These are phyloP conservation scores for Leptopterna dolabrata DNA, from an alignment of 2,888 invertebrate species.

Conservation along the genomic window DNA sequence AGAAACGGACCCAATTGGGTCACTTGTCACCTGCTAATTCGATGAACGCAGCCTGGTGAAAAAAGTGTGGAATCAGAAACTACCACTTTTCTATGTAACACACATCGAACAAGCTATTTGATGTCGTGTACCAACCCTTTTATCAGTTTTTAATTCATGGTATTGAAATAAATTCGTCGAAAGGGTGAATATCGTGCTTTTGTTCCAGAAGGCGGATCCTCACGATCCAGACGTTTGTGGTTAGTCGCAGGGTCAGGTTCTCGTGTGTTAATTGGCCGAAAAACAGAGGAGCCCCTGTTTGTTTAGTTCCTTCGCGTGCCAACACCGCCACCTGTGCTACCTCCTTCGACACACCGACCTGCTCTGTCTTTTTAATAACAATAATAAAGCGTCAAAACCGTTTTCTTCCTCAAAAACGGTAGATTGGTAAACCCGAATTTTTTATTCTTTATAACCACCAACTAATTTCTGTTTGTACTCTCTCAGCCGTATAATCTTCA, in stretches of 20 bases:
- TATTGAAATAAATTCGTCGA: background rate
- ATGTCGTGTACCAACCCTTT: too few relatives aligned
- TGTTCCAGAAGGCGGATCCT: background rate
- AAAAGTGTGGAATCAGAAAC: too few relatives aligned
- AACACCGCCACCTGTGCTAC: background rate
- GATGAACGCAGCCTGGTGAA: too few relatives aligned
- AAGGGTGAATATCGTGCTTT: too few relatives aligned
- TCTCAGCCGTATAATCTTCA: background rate
- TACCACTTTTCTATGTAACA: too few relatives aligned
- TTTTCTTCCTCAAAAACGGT: background rate
- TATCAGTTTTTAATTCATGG: background rate
- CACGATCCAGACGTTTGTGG: background rate
- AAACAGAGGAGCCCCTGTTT: background rate
- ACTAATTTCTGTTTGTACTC: background rate
- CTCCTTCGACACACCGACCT: background rate
- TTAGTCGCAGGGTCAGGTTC: background rate
- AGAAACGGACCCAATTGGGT: too few relatives aligned
- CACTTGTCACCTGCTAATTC: too few relatives aligned
- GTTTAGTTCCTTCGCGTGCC: background rate
- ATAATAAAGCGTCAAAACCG: constrained; percentile 26
- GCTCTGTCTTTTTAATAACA: constrained; percentile 21
- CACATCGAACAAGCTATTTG: too few relatives aligned
- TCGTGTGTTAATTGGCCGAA: background rate
- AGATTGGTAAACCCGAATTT: background rate
- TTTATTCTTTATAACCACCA: background rate